Base-by-base conservation (phyloP, 2,113 vertebrate species). In the Orthochromis indermauri region DNA sequence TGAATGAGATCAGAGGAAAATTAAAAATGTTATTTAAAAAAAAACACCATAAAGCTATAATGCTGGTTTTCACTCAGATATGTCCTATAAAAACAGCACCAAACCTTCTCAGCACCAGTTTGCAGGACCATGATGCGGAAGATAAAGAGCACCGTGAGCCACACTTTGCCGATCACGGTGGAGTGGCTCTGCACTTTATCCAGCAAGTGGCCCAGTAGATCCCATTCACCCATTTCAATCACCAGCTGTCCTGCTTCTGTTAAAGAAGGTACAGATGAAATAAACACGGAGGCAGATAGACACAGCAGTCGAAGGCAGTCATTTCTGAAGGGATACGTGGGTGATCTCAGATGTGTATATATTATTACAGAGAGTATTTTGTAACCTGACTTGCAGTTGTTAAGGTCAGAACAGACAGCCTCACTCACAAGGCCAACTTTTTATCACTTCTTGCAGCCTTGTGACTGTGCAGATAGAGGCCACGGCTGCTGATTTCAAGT, bases 151-250 rank as follows among this genome's bases (percentile, higher is more conserved):
- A 99, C 98, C 0, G 98, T 99, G 93, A 99, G 97, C 98, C 99
- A 99, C 93, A 99, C 96, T 92, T 99, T 99, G 86, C 99, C 98
- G 8, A 99, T 97, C 80, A 99, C 97, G 0, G 98, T 99, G 90
- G 99, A 99, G 96, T 99, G 98, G 87, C 96, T 97, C 95, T 99
- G 98, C 0, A 98, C 99, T 47, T 98, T 99, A 93, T 99, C 98
- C 94, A 99, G 94, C 81, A 99, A 97, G 88, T 97, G 97, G 82
- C 98, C 97, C 93, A 99, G 96, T 89, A 99, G 96, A 95, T 98
- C 97, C 99, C 99, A 99, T 91, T 99, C 98, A 40, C 98, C 98
- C 99, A 99, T 99, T 73, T 96, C 96, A 94, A 90, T 89, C 8
- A 45, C 31, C 80, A 71, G 63, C 8, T 61, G 88, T 82, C 57